A percentile compares a stretch with the other conserved stretches of the same genome.
phyloP scores from a whole-genome alignment of 2,797 vertebrate species.

The Poecilia picta region DNA sequence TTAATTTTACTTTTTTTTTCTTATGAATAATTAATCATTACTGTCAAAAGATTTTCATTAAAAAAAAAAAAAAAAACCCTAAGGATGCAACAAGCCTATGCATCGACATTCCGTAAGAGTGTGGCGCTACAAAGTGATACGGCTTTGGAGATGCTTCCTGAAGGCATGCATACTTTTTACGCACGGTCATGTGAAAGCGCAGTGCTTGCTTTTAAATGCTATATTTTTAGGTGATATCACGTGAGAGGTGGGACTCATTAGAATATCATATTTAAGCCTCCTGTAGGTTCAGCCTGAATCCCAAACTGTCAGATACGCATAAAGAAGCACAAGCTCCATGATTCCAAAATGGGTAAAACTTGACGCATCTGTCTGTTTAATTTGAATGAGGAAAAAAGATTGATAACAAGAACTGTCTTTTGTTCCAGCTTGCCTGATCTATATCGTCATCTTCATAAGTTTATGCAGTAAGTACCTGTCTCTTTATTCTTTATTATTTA shows the following conservation, averaged over 20 bases:
- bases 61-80: too few species aligned
- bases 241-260: slow-evolving; percentile 5
- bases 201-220: background rate
- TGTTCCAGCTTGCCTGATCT: background rate
- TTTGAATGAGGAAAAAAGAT: background rate
- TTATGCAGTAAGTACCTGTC: background rate
- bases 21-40: background rate
- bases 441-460: background rate
- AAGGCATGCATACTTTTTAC: background rate
- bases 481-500: background rate
- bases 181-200: background rate
- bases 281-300: background rate
- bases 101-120: too few species aligned
- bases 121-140: background rate
- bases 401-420: background rate
- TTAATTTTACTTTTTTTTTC: background rate
- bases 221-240: background rate
- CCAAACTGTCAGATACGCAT: background rate
- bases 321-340: background rate
- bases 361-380: background rate
- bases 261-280: background rate
- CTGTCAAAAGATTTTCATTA: background rate
- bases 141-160: background rate
- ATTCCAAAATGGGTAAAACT: background rate
- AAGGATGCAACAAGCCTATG: background rate